Evolutionary conservation across 92 coral and sea anemone species (phyloP), one percentile per base, ranked within the genome.

Genomic region (Epizoanthus stellaris): DNA sequence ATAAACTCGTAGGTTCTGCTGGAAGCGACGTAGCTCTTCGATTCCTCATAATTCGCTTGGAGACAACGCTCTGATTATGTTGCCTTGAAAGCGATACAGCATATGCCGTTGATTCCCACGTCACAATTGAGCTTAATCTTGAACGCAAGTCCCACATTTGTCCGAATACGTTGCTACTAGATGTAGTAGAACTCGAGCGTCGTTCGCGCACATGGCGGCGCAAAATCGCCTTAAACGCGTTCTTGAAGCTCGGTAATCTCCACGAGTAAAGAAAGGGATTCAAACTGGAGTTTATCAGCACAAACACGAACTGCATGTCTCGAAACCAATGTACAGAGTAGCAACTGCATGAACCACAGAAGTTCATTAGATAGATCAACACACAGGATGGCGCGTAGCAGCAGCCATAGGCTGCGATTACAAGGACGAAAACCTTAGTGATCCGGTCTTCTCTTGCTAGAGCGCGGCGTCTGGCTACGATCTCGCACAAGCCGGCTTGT

Each of bases 211-310:
- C 14, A 9, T 12, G 56, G 61, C 62, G 83, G 70, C 72, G 72
- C 73, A 83, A 52, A 23, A 83, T 75, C 52, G 30, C 71, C 30
- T 39, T 49, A 25, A 88, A 82, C 10, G 96, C 96, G 68, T 85
- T 87, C 43, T 89, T 88, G 43, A 95, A 76, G 43, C 87, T 82
- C 4, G 89, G 91, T 57, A 91, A 86, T 25, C 86, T 89, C 94
- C 95, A 87, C 6, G 96, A 92, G 57, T 95, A 95, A 11, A 91
- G 86, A 43, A 88, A 88, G 3, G 95, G 95, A 23, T 92, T 95
- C 17, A 89, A 64, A 39, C 89, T 76, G 58, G 94, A 92, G 82
- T 94, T 94, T 30, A 92, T 39, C 85, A 92, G 70, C 53, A 94
- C 87, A 45, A 85, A 88, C 38, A 94, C 80, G 76, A 89, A 94